Evolutionary conservation across 2,888 invertebrate species (phyloP).

Genomic region (Operophtera brumata): DNA sequence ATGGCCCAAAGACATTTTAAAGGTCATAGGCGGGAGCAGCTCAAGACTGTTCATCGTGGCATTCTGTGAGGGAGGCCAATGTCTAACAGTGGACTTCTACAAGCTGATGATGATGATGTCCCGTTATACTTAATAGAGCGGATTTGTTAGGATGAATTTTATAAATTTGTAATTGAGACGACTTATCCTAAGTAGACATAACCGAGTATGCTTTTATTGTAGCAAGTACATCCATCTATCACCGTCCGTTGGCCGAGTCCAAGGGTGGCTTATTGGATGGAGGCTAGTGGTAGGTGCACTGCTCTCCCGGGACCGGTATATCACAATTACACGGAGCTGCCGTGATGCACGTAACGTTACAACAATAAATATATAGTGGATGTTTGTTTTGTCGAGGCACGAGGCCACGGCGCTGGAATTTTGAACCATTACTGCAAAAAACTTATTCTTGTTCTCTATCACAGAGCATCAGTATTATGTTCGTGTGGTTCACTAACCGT

Average conservation of each 20-base stretch:
- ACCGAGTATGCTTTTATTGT: slow-evolving; percentile 21
- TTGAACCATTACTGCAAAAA: not conserved
- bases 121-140: not conserved
- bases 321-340: slow-evolving; percentile 68
- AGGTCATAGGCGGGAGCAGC: too few species aligned
- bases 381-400: slow-evolving; percentile 27
- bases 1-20: too few species aligned
- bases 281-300: slow-evolving; percentile 36
- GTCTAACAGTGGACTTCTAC: not conserved
- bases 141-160: not conserved
- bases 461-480: too few species aligned
- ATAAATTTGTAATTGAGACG: not conserved
- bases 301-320: slow-evolving; percentile 63
- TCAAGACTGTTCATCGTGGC: too few species aligned
- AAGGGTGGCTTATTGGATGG: slow-evolving; percentile 42
- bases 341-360: slow-evolving; percentile 54
- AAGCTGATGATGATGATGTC: too few species aligned
- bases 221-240: slow-evolving; percentile 25
- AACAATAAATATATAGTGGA: slow-evolving; percentile 41
- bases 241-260: slow-evolving; percentile 35
- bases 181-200: not conserved
- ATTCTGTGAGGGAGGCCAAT: too few species aligned
- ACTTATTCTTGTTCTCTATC: too few species aligned
- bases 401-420: not conserved
- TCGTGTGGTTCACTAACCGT: too few species aligned